Base-by-base conservation (phyloP, 2,888 invertebrate species). In the Eupsilia transversa region DNA sequence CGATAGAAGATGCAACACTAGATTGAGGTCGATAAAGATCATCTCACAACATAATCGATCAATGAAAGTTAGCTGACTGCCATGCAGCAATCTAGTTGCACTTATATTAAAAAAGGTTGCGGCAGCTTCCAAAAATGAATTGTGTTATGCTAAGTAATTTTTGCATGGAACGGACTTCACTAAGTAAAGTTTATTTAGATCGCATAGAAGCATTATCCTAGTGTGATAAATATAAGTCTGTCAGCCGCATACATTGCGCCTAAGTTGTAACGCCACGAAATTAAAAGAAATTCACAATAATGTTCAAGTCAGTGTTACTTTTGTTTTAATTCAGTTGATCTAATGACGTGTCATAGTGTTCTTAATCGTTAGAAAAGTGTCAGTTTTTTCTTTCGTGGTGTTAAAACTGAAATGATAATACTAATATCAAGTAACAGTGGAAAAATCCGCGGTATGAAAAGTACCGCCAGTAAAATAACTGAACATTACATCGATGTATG, bases 161-260 rank as follows among this genome's bases (percentile, higher is more conserved):
- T 52, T 20, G 5, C 0, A 30, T 30, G 30, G 30, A 43, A 14
- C 23, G 23, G 3, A 4, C 7, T 4, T 43, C 43, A 30, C 4
- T 43, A 43, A 30, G 6, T 43, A 14, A 43, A 12, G 30, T 12
- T 23, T 35, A 27, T 38, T 57, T 54, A n/a, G 4, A 35, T 77
- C 64, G 72, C 80, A 77, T 80, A 80, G 57, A 46, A 65, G 4
- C 7, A 27, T 20, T 79, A 17, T 20, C 20, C 14, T 17, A 52
- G 9, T 14, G 23, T 77, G 20, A 59, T 75, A 75, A 10, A 60
- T 43, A 12, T 38, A 14, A n/a, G 6, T 79, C 17, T 56, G 33
- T 38, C 23, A 27, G 35, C 33, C 33, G 12, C 4, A 38, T 33
- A 17, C 33, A 20, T 52, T 17, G 10, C 41, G 23, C 0, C 6